Evolutionary conservation across 1,140 invertebrate genomes (phyloP).

Genomic region (Habropoda laboriosa): DNA sequence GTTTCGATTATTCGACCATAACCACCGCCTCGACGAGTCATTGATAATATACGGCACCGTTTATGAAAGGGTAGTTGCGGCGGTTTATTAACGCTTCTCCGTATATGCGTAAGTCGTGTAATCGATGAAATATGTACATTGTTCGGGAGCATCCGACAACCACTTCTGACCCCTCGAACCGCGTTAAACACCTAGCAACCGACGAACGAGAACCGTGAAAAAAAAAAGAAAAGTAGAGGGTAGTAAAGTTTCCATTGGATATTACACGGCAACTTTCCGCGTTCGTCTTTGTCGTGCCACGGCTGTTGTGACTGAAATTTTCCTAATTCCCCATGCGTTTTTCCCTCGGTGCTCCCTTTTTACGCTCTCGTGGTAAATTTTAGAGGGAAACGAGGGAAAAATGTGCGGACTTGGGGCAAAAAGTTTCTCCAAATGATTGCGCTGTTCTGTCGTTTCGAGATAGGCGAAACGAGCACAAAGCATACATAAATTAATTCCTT

Average conservation of each 20-base stretch:
- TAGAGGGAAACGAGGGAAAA: neutral
- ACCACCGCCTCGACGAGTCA: constrained; percentile 42
- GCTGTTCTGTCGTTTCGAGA: neutral
- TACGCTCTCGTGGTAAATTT: neutral
- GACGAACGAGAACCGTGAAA: neutral
- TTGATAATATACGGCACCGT: constrained; percentile 59
- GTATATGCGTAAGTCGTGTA: constrained; percentile 18
- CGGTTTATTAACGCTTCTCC: constrained; percentile 59
- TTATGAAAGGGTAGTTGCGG: constrained; percentile 39
- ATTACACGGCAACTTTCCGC: neutral
- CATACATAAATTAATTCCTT: neutral
- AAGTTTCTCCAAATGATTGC: too few relatives aligned
- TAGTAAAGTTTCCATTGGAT: neutral
- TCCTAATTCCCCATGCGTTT: neutral
- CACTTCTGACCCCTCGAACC: neutral
- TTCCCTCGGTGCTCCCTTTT: neutral
- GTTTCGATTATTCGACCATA: constrained; percentile 44
- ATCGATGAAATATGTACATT: constrained; percentile 48
- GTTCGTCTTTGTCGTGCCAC: constrained; percentile 4
- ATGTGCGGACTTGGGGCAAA: neutral
- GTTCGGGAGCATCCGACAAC: neutral
- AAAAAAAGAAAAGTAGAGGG: neutral
- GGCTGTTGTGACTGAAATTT: neutral
- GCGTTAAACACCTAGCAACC: neutral
- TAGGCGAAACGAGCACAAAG: neutral